Conservation (phyloP, 2,888 invertebrate genomes). For the Chirona hameri region DNA sequence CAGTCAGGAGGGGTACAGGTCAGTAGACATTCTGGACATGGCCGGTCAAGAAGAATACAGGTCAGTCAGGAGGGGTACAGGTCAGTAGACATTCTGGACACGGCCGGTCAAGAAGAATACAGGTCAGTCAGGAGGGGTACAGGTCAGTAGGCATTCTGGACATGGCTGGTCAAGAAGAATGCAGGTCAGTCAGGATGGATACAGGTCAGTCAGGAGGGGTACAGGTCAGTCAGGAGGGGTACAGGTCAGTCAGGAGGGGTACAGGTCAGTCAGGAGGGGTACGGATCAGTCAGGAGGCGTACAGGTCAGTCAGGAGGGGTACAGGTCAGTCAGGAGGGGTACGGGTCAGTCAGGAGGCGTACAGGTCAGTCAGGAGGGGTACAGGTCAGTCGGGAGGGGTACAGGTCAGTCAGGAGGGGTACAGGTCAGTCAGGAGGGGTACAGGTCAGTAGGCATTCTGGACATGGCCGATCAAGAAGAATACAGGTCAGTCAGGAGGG, state of each 20-base stretch:
- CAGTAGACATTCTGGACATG: background rate
- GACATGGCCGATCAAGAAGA: slow-evolving; percentile 99
- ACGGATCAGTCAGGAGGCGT: no score
- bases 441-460: slow-evolving; percentile 93
- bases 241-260: background rate
- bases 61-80: slow-evolving; percentile 57
- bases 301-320: background rate
- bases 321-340: slow-evolving; percentile 65
- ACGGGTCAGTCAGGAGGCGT: slow-evolving; percentile 99
- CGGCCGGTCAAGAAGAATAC: slow-evolving; percentile 99
- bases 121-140: slow-evolving; percentile 46
- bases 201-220: background rate
- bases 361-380: no score
- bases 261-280: no score
- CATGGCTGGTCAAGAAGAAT: no score
- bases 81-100: slow-evolving; percentile 93
- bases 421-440: background rate
- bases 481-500: slow-evolving; percentile 58
- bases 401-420: background rate
- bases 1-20: background rate
- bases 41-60: background rate
- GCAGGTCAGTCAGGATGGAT: slow-evolving; percentile 61
- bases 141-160: background rate
- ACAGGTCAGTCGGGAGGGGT: slow-evolving; percentile 53
- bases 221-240: background rate